Conservation (phyloP, 2,888 invertebrate genomes). For the Pollenia amentaria region DNA sequence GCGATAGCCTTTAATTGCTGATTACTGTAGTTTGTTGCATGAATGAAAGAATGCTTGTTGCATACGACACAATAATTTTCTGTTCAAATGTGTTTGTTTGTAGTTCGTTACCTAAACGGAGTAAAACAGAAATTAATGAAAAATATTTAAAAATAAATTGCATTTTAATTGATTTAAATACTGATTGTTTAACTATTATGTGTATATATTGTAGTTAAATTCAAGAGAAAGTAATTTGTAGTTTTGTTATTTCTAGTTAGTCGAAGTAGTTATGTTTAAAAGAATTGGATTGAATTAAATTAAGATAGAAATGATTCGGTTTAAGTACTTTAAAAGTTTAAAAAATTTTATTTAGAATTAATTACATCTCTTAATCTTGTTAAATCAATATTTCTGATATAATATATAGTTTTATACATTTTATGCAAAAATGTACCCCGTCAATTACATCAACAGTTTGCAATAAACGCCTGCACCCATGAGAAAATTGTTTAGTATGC, state of each 20-base stretch:
- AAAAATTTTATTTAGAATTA: no score
- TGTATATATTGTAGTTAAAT: not conserved
- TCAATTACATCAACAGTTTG: no score
- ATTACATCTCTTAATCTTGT: no score
- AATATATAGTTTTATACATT: no score
- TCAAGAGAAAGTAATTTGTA: not conserved
- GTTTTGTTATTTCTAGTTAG: not conserved
- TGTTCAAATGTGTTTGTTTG: not conserved
- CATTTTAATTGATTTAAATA: slow-evolving; percentile 48
- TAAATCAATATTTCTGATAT: no score
- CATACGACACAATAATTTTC: slow-evolving; percentile 2
- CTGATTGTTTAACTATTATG: slow-evolving; percentile 2
- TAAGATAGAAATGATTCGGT: not conserved
- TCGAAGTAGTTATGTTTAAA: not conserved
- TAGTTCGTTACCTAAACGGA: not conserved
- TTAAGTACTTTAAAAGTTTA: no score
- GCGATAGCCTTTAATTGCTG: not conserved
- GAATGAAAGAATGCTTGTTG: not conserved
- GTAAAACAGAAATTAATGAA: not conserved
- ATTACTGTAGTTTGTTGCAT: not conserved
- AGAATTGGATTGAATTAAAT: not conserved
- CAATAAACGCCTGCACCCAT: no score
- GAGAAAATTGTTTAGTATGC: no score
- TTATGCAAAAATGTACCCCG: no score
- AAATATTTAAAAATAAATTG: not conserved